A percentile compares a stretch with the other conserved stretches of the same genome.
phyloP scores from a whole-genome alignment of 2,888 invertebrate species.

The Lasioglossum pauxillum region DNA sequence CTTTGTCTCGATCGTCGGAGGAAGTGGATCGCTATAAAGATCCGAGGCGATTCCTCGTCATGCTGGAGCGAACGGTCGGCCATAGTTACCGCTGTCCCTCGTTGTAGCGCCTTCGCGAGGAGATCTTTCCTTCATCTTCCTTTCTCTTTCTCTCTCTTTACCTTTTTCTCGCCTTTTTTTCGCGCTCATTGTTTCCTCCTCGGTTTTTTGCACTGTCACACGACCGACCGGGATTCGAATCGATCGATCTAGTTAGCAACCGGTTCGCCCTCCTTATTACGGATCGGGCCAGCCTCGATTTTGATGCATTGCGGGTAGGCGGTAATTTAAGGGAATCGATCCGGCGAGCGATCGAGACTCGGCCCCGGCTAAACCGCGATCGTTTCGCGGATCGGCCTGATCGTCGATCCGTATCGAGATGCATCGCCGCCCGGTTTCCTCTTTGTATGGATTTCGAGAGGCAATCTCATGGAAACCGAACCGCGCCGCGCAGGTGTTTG shows the following conservation, averaged over 20 bases:
- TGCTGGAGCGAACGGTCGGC: slow-evolving; percentile 33
- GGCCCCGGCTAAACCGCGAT: slow-evolving; percentile 63
- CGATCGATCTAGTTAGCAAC: slow-evolving; percentile 67
- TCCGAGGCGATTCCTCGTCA: slow-evolving; percentile 46
- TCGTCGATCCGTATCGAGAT: slow-evolving; percentile 70
- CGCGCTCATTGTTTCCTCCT: slow-evolving; percentile 23
- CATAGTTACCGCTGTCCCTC: slow-evolving; percentile 38
- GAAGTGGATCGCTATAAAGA: slow-evolving; percentile 40
- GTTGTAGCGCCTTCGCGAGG: not conserved
- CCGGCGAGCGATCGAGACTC: slow-evolving; percentile 26
- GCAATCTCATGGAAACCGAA: slow-evolving; percentile 50
- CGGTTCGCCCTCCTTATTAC: slow-evolving; percentile 47
- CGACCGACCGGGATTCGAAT: slow-evolving; percentile 42
- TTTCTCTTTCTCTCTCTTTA: not conserved
- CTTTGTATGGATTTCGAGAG: slow-evolving; percentile 50
- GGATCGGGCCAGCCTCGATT: slow-evolving; percentile 56
- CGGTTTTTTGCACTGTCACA: slow-evolving; percentile 43
- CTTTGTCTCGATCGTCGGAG: slow-evolving; percentile 32
- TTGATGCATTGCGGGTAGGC: slow-evolving; percentile 61
- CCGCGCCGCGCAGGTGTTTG: slow-evolving; percentile 33
- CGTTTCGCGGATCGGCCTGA: slow-evolving; percentile 66
- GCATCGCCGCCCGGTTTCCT: slow-evolving; percentile 38
- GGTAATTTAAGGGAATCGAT: slow-evolving; percentile 70
- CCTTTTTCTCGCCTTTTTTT: not conserved
- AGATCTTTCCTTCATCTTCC: not conserved